Conservation (phyloP, 92 coral and sea anemone species). For the Nematostella vectensis region DNA sequence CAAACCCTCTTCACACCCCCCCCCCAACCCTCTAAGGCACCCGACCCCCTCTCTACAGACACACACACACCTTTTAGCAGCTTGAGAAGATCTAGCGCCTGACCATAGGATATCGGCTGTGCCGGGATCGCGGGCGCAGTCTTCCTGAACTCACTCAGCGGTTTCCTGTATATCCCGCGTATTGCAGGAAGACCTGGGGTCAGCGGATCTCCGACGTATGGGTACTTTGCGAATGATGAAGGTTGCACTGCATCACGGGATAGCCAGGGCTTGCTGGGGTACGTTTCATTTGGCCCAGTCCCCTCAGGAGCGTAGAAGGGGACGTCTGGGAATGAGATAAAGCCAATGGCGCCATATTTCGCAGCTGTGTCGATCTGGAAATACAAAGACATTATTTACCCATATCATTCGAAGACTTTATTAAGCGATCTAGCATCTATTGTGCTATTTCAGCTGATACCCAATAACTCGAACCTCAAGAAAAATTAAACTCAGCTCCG, state of each 20-base stretch:
- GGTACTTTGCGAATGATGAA: conserved; percentile 35
- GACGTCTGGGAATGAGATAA: conserved; percentile 66
- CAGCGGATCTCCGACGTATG: conserved; percentile 67
- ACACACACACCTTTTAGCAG: conserved; percentile 66
- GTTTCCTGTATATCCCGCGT: conserved; percentile 64
- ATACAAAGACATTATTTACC: neutral
- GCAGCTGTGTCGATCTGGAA: conserved; percentile 58
- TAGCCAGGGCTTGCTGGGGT: conserved; percentile 72
- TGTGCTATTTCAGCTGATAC: no score
- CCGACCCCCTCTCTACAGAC: no score
- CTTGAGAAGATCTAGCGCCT: conserved; percentile 60
- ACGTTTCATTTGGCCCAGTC: conserved; percentile 27
- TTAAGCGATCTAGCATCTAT: neutral
- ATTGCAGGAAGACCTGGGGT: conserved; percentile 83
- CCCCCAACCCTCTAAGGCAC: no score
- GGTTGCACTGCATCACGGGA: conserved; percentile 62
- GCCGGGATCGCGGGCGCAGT: conserved; percentile 66
- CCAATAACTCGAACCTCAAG: no score
- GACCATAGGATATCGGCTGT: conserved; percentile 81
- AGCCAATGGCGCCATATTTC: conserved; percentile 70
- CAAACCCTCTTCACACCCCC: no score
- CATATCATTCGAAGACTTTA: neutral
- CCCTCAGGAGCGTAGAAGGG: conserved; percentile 43
- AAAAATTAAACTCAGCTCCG: no score
- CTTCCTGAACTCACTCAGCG: conserved; percentile 35